Base-by-base conservation (phyloP, 1,140 invertebrate genomes). In the Eurosta solidaginis region DNA sequence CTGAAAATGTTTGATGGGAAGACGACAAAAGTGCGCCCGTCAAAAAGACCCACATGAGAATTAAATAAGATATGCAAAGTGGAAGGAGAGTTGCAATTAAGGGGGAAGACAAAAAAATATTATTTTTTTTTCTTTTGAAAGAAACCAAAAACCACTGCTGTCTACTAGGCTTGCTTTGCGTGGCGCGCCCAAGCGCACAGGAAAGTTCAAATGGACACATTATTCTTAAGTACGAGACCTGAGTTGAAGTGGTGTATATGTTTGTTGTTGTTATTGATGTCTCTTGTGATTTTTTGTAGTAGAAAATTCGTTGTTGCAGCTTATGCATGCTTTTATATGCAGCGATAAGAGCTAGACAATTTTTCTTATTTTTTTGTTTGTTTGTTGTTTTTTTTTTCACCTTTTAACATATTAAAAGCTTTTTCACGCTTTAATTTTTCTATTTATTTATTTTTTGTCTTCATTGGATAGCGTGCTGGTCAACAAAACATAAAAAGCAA, bases 351-450 rank as follows among this genome's bases (percentile, higher is more conserved):
- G 52, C 25, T 2, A 7, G 20, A 9, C 45, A 14, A 47, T n/a
- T 54, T 29, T 54, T 25, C 27, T 27, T 54, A 0, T 25, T 49
- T 49, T 49, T 49, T 12, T 4, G 42, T 17, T 49, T 49, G n/a
- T 29, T 54, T 54, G 27, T 68, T 40, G 7, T 40, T 42, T 10
- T 33, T 33, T 68, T 68, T 9, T 36, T 20, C 7, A 42, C 33
- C n/a, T 63, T 40, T 68, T 68, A 68, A 68, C 59, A 68, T 68
- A 68, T 68, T 68, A 68, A 68, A 68, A 40, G 59, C 59, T 5
- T 68, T 68, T 68, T 68, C 59, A 68, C 59, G 59, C 59, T 68
- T 40, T 36, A 22, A 40, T 36, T n/a, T n/a, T n/a, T 36, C 5
- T 22, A 9, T 17, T 6, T 2, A 7, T 14, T 20, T 0, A 36